Evolutionary conservation across 2,113 vertebrate genomes (phyloP), one percentile per base, ranked within the genome.

Genomic region (Coracopsis vasa): DNA sequence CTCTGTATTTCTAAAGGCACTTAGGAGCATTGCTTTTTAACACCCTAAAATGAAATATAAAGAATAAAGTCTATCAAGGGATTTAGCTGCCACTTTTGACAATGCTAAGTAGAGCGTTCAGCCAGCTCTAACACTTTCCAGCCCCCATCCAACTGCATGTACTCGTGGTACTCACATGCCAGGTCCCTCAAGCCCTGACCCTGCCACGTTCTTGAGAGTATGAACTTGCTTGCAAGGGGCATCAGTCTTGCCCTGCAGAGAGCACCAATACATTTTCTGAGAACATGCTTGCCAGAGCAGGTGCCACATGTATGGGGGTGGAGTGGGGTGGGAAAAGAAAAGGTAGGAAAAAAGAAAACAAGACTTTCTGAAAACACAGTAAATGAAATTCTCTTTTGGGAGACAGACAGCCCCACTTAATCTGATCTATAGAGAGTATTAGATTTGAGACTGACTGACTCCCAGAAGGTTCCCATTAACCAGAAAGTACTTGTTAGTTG

Each of bases 231-330:
- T 5, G 2, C 29, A 73, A 45, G 39, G 39, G 23, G 21, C 20
- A 71, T 27, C 10, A 47, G 15, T 37, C 25, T 66, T 17, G 42
- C 13, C 17, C 24, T 1, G 0, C 48, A 54, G 37, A 60, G 42
- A 82, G 13, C 42, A 67, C 6, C 11, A 39, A 20, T 8, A 11
- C 0, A 0, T 85, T 80, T 88, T 45, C 41, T 50, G 58, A 91
- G 67, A 88, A 83, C 16, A 6, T 7, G 10, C 28, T 54, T 80
- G 16, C 11, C 28, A 80, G 16, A 65, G 54, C 41, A 93, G 16
- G 42, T 8, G 11, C 13, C 37, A 67, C 1, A 31, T 11, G 10
- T 2, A 67, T 13, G 6, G 41, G 1, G 3, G 3, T 0, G 4
- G 25, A 37, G 48, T 10, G 33, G 6, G 35, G 13, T 10, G 7